Conservation (phyloP, 2,797 vertebrate genomes). For the Setipinna tenuifilis region DNA sequence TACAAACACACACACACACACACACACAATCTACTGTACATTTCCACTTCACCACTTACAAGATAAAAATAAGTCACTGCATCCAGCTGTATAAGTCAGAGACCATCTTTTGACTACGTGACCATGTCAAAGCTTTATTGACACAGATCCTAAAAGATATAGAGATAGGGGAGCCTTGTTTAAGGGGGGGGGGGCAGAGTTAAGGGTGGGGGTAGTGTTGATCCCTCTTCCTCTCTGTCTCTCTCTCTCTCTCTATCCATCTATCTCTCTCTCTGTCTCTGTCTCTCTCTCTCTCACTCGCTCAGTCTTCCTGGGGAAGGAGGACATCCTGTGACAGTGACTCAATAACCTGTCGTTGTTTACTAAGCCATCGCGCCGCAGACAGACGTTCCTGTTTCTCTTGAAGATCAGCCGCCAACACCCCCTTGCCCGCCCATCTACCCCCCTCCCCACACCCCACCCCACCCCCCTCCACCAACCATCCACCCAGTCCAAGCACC, state of each 20-base stretch:
- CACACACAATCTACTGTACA: neutral
- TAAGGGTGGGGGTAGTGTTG: slow-evolving; percentile 29
- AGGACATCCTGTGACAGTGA: slow-evolving; percentile 88
- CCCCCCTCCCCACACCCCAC: slow-evolving; percentile 45
- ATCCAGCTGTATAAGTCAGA: neutral
- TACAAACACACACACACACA: neutral
- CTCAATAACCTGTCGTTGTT: slow-evolving; percentile 86
- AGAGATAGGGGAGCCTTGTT: slow-evolving; percentile 32
- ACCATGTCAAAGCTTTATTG: slow-evolving; percentile 25
- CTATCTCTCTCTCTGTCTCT: slow-evolving; percentile 53
- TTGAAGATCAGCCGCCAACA: slow-evolving; percentile 68
- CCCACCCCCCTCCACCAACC: too few relatives aligned
- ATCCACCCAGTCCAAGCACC: too few relatives aligned
- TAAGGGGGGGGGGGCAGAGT: slow-evolving; percentile 32
- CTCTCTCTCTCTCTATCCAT: slow-evolving; percentile 47
- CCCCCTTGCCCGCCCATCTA: slow-evolving; percentile 48
- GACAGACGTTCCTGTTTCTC: slow-evolving; percentile 81
- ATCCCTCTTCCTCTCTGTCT: slow-evolving; percentile 60
- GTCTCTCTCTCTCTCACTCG: slow-evolving; percentile 56
- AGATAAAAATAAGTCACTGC: neutral
- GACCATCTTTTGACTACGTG: neutral
- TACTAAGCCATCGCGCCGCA: slow-evolving; percentile 76
- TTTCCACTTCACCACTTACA: neutral
- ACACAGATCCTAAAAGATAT: slow-evolving; percentile 41
- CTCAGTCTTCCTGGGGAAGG: slow-evolving; percentile 72